These are phyloP conservation scores for Bubo bubo DNA, from an alignment of 2,113 vertebrate species.

Conservation along the genomic window DNA sequence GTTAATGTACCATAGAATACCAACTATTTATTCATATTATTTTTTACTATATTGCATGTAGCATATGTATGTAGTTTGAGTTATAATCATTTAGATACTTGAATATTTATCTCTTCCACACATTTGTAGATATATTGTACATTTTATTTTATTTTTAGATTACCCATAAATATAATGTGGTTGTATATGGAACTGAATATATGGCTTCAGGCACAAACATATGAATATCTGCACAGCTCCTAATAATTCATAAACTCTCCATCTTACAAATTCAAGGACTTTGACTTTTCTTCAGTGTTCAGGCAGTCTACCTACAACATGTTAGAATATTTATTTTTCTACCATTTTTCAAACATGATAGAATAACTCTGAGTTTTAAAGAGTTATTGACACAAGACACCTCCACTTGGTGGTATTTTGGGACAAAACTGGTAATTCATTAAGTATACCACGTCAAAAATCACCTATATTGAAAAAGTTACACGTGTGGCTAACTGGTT, in stretches of 20 bases:
- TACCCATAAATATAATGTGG: background rate
- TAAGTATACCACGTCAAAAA: background rate
- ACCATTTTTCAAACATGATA: background rate
- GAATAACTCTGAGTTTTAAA: background rate
- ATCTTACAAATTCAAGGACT: background rate
- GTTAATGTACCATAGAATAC: background rate
- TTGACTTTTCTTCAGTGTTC: background rate
- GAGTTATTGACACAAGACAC: background rate
- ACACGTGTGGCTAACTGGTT: accelerated
- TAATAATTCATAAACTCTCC: background rate
- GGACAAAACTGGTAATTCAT: background rate
- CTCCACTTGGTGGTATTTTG: background rate
- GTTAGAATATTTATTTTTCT: background rate
- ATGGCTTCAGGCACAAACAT: background rate
- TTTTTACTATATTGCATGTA: background rate
- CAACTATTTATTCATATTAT: background rate
- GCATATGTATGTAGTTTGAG: background rate
- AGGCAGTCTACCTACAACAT: background rate
- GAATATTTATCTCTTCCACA: background rate
- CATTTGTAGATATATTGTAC: background rate
- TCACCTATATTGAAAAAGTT: background rate
- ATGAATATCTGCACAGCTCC: background rate
- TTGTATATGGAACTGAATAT: background rate
- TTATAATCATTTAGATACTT: background rate
- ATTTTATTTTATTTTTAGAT: background rate